Percentiles rank a stretch among this genome's conserved stretches.
Conservation (phyloP, 64 coral and sea anemone species). For the Porites australiensis region DNA sequence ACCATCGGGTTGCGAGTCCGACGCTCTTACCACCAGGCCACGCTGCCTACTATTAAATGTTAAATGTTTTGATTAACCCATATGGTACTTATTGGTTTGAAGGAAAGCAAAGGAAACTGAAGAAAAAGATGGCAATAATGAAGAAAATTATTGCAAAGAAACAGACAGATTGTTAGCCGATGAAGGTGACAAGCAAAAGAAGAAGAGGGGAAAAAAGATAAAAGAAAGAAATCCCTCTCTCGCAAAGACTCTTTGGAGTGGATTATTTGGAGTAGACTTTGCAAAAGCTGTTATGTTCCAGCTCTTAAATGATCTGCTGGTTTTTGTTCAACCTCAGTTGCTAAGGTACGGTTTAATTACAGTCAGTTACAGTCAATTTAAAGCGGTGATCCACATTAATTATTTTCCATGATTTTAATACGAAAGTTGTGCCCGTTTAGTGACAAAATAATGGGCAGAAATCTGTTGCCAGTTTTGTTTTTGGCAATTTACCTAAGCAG, state of each 20-base stretch:
- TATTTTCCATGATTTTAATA: too few relatives aligned
- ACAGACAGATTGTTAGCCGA: background rate
- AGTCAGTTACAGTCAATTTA: background rate
- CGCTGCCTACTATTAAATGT: too few relatives aligned
- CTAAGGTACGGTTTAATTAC: slow-evolving; percentile 35
- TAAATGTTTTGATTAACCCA: too few relatives aligned
- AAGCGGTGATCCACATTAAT: background rate
- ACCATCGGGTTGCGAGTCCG: too few relatives aligned
- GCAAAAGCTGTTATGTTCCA: slow-evolving; percentile 62
- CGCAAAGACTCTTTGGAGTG: background rate
- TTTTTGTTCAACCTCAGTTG: slow-evolving; percentile 75
- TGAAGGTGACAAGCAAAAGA: background rate
- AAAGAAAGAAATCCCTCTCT: background rate
- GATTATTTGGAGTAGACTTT: slow-evolving; percentile 58
- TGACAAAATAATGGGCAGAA: too few relatives aligned
- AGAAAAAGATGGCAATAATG: background rate
- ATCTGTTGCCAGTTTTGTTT: too few relatives aligned
- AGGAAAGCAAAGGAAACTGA: background rate
- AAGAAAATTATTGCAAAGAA: background rate
- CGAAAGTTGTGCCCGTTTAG: too few relatives aligned
- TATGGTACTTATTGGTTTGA: background rate
- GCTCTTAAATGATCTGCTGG: slow-evolving; percentile 45
- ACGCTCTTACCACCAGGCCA: too few relatives aligned
- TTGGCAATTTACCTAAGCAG: too few relatives aligned
- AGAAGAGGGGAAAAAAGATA: background rate